Conservation (phyloP, 2,113 vertebrate genomes). For the Fulmarus glacialis region DNA sequence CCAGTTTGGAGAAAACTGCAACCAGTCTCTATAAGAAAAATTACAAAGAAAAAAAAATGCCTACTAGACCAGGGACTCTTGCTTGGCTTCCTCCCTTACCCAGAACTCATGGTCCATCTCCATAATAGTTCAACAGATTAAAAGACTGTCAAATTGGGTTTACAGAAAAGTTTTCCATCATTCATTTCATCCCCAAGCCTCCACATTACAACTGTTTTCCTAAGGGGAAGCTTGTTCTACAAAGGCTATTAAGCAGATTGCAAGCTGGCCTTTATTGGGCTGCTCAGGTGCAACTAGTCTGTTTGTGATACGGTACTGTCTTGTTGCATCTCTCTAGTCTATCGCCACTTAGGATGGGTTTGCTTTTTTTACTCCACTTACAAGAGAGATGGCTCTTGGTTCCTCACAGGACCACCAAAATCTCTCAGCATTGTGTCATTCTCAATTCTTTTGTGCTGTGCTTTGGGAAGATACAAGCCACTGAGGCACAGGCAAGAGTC, state of each 20-base stretch:
- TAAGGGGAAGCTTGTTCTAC: not conserved
- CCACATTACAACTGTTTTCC: not conserved
- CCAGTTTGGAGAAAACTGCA: not conserved
- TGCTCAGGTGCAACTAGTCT: not conserved
- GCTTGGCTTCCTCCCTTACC: not conserved
- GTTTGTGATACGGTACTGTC: fast-evolving
- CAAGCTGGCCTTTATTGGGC: not conserved
- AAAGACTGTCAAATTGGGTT: not conserved
- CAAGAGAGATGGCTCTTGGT: too few species aligned
- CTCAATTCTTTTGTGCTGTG: not conserved
- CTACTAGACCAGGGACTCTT: not conserved
- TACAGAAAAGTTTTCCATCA: not conserved
- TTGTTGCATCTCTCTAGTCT: not conserved
- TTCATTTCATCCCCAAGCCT: not conserved
- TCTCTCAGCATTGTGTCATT: not conserved
- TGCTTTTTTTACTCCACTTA: not conserved
- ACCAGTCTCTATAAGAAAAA: not conserved
- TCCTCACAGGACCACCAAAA: not conserved
- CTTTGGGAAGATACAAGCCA: not conserved
- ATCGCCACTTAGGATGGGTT: not conserved
- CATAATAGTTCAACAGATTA: not conserved
- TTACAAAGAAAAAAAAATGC: not conserved
- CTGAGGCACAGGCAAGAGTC: not conserved
- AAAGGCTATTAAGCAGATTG: not conserved
- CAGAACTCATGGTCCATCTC: not conserved